Conservation (phyloP, 1,140 invertebrate species). For the Meteorus sp. region DNA sequence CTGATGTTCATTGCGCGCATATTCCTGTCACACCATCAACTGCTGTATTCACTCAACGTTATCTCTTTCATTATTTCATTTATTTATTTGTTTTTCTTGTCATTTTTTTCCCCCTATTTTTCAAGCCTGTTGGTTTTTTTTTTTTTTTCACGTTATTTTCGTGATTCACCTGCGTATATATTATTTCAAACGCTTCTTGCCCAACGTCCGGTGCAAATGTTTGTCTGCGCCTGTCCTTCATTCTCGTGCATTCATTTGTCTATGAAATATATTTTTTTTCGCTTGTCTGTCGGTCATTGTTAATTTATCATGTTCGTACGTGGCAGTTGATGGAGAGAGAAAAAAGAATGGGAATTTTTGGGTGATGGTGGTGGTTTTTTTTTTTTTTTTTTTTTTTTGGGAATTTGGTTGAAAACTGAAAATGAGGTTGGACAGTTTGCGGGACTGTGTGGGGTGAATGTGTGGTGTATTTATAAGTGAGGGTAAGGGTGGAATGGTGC, state of each 20-base stretch:
- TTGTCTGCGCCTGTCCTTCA: background rate
- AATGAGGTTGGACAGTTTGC: too few species aligned
- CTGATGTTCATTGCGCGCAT: background rate
- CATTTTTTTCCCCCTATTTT: too few species aligned
- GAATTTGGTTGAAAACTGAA: too few species aligned
- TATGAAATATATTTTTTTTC: background rate
- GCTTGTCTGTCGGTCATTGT: background rate
- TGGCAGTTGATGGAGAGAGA: background rate
- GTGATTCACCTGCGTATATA: conserved; percentile 6
- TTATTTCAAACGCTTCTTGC: too few species aligned
- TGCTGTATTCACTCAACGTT: background rate
- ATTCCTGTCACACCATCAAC: conserved; percentile 17
- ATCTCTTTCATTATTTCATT: conserved; percentile 1
- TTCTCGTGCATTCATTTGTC: background rate
- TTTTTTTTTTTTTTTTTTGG: too few species aligned
- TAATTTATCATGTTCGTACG: background rate
- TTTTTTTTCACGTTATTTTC: background rate
- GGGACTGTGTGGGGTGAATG: too few species aligned
- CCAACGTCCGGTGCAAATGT: background rate
- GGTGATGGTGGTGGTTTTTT: too few species aligned
- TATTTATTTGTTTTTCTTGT: background rate
- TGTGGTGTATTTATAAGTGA: too few species aligned
- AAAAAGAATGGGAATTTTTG: background rate
- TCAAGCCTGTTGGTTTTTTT: too few species aligned
- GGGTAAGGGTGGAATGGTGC: background rate